These are phyloP conservation scores for Phlogophora meticulosa DNA, from an alignment of 2,888 invertebrate species.

Conservation along the genomic window DNA sequence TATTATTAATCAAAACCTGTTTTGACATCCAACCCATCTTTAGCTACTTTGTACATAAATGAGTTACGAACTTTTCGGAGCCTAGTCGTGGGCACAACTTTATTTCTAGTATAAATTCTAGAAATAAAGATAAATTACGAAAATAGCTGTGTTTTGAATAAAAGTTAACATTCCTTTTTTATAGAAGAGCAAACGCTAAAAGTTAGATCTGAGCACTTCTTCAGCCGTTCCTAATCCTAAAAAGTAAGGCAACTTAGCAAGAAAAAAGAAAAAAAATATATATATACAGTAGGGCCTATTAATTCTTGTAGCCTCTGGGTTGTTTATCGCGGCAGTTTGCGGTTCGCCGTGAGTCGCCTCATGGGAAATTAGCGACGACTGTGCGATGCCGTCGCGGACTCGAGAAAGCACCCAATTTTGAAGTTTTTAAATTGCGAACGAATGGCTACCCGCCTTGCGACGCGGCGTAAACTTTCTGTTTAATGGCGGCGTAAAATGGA, in stretches of 20 bases:
- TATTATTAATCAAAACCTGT: too few relatives aligned
- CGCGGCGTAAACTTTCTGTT: conserved; percentile 72
- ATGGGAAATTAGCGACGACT: conserved; percentile 80
- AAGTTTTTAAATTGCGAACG: conserved; percentile 78
- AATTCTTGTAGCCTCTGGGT: conserved; percentile 67
- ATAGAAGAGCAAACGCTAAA: neutral
- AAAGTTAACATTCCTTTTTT: too few relatives aligned
- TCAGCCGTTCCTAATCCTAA: conserved; percentile 1
- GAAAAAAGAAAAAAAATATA: conserved; percentile 50
- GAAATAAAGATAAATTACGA: too few relatives aligned
- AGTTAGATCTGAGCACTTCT: neutral
- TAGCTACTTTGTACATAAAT: too few relatives aligned
- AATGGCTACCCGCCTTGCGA: conserved; percentile 51
- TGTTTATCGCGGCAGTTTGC: conserved; percentile 79
- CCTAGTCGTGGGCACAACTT: too few relatives aligned
- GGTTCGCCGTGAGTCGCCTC: conserved; percentile 75
- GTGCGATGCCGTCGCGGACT: conserved; percentile 67
- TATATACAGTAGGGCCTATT: conserved; percentile 61
- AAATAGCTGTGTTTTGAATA: too few relatives aligned
- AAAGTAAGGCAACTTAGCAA: conserved; percentile 37
- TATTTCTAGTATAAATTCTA: too few relatives aligned
- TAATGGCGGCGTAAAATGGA: conserved; percentile 68
- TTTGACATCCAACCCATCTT: too few relatives aligned
- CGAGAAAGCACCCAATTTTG: conserved; percentile 78
- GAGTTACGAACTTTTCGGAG: too few relatives aligned